Base-by-base conservation (phyloP, 2,888 invertebrate genomes). In the Theristus sp. region DNA sequence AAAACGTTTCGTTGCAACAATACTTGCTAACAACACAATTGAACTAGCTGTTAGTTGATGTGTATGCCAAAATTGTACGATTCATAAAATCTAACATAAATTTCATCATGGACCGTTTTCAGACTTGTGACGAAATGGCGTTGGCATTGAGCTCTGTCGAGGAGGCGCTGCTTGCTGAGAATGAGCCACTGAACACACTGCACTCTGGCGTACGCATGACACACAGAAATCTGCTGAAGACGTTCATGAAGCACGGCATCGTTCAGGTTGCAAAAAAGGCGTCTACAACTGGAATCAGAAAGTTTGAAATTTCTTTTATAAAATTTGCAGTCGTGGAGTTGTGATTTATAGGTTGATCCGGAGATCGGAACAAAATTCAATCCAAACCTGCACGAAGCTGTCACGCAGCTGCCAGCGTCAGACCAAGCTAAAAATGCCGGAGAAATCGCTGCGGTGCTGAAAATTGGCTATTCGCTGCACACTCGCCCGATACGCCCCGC, bases 401-500 rank as follows among this genome's bases (percentile, higher is more conserved):
- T 96, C 47, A 96, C 93, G 77, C 86, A 91, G 78, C 87, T 89
- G 80, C 77, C 78, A 1, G 65, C 71, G 0, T 67, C 70, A 1
- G 68, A 72, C 24, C 71, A 68, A 53, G 46, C 13, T 52, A 56
- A 20, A 58, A 55, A 24, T 57, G 27, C 54, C 54, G 54, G 54
- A 2, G 6, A 3, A 2, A 84, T 98, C 17, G 86, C 90, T 1
- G 84, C 87, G 1, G 91, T 96, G 0, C 87, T 89, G 61, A 96
- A 98, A 80, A 82, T 89, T 56, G 98, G 98, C 6, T 99, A 93
- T 77, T 89, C 87, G 75, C 79, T 99, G 60, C 87, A 89, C 70
- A 88, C 89, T 72, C 81, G 98, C 67, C 89, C 91, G 68, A 84
- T 99, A 68, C 81, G 98, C 66, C 93, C 98, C 49, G 96, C 98